phyloP scores from a whole-genome alignment of 2,113 vertebrate genomes.

The Ptyas mucosa region DNA sequence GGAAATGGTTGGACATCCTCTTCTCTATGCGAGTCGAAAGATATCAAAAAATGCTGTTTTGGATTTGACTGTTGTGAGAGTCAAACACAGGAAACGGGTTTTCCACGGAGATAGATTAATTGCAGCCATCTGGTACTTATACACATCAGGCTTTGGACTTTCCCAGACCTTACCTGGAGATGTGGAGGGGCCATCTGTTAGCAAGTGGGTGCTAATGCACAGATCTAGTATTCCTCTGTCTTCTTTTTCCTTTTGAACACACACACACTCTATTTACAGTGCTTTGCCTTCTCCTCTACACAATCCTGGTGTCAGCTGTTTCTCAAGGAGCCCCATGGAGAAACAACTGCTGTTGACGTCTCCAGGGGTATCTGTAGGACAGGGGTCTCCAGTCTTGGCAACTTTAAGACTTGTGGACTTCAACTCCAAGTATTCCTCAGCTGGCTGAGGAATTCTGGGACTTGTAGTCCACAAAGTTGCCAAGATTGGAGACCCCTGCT shows the following conservation, averaged over 20 bases:
- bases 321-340: not conserved
- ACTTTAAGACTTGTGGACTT: too few relatives aligned
- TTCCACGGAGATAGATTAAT: not conserved
- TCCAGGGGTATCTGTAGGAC: not conserved
- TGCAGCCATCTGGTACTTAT: not conserved
- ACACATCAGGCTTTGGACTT: not conserved
- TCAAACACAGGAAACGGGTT: not conserved
- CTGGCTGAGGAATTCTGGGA: too few relatives aligned
- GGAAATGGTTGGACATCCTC: not conserved
- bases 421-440: too few relatives aligned
- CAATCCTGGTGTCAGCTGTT: not conserved
- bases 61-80: not conserved
- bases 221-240: not conserved
- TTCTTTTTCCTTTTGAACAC: not conserved
- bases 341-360: not conserved
- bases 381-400: too few relatives aligned
- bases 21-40: not conserved
- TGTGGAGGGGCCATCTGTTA: not conserved
- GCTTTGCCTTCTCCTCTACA: not conserved
- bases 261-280: not conserved
- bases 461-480: too few relatives aligned
- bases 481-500: not conserved
- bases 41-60: too few relatives aligned
- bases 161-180: not conserved
- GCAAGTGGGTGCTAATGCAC: not conserved